Base-by-base conservation (phyloP, 1,140 invertebrate species). In the Episyrphus balteatus region DNA sequence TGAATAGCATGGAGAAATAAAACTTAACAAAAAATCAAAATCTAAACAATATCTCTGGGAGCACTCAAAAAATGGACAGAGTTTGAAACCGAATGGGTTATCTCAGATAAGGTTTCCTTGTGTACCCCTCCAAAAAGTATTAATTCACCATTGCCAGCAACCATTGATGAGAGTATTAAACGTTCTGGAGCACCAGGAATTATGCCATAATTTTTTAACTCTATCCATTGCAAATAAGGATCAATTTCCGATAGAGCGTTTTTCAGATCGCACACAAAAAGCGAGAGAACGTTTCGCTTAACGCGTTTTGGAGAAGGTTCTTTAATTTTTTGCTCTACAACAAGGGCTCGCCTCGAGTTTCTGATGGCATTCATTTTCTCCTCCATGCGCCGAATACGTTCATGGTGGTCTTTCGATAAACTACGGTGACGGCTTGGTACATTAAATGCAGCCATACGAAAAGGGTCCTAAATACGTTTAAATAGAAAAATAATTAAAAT, bases 41-140 rank as follows among this genome's bases (percentile, higher is more conserved):
- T 10, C 59, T 76, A 86, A 70, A 85, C 82, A 58, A 84, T 74
- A 72, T 82, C 80, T 63, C 74, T 76, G 32, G 83, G 83, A 42
- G 84, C 77, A 59, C 79, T 80, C 49, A 89, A 81, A 67, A 88
- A 87, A 74, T 87, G 77, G 53, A 88, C 71, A 52, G 82, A 80
- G 70, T 88, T 88, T 37, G 83, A 87, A 53, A 87, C 85, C 66
- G 83, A 68, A 66, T 78, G 74, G 51, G 71, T 73, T 55, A 52
- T 63, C 58, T 55, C 71, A 51, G 59, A 71, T 49, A 66, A 72
- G 63, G 68, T 73, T 64, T 90, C 84, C 66, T 88, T 89, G 54
- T 85, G 79, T 47, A 95, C 86, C 44, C 92, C 92, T 13, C 92
- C 93, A 75, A 97, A 97, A 72, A 98, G 83, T 41, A 97, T 86